These are phyloP conservation scores for Aegypius monachus DNA, from an alignment of 2,113 vertebrate species.

Conservation along the genomic window DNA sequence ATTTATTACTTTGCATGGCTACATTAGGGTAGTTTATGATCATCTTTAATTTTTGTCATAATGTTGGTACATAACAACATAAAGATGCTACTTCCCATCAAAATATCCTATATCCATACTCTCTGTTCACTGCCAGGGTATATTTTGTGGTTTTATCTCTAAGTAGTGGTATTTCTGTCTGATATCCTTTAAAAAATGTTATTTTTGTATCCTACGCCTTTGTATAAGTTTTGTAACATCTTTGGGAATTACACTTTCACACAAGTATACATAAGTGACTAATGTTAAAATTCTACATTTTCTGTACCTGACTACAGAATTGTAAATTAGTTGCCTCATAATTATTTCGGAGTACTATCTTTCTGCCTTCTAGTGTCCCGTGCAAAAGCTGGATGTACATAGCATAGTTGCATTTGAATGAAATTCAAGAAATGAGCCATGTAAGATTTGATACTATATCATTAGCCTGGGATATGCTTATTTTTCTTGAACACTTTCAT, in stretches of 20 bases:
- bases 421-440: neutral
- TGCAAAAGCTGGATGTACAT: neutral
- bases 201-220: neutral
- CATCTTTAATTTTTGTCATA: neutral
- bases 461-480: neutral
- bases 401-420: neutral
- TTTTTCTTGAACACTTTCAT: neutral
- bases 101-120: neutral
- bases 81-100: neutral
- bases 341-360: neutral
- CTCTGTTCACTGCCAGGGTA: neutral
- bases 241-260: neutral
- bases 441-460: neutral
- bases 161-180: neutral
- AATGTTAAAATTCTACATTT: neutral
- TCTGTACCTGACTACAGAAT: neutral
- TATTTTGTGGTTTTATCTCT: neutral
- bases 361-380: neutral
- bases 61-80: neutral
- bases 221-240: neutral
- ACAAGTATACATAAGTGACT: neutral
- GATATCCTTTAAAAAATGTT: neutral
- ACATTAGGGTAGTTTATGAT: neutral
- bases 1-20: neutral
- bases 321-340: neutral